Evolutionary conservation across 2,113 vertebrate genomes (phyloP).

Genomic region (Gila orcuttii): DNA sequence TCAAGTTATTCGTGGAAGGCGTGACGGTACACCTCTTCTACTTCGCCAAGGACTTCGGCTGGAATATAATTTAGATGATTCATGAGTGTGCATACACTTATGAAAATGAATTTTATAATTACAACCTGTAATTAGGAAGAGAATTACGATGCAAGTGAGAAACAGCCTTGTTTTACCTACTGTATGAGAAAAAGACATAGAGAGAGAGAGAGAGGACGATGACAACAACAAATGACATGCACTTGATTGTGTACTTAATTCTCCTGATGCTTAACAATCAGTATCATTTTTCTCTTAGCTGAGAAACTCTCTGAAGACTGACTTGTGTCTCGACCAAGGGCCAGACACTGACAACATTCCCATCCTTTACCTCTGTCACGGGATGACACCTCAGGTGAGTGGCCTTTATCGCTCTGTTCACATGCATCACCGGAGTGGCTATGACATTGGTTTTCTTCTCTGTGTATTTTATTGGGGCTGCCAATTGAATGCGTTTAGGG

Average conservation of each 20-base stretch:
- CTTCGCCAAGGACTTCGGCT: background rate
- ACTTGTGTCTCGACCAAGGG: constrained; percentile 97
- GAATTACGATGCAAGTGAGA: constrained; percentile 15
- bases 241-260: background rate
- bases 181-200: background rate
- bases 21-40: background rate
- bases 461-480: background rate
- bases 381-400: constrained; percentile 96
- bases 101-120: constrained; percentile 35
- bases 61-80: constrained; percentile 25
- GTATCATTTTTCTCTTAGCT: constrained; percentile 76
- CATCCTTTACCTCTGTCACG: constrained; percentile 97
- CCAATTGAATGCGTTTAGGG: background rate
- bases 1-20: background rate
- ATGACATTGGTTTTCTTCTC: background rate
- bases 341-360: constrained; percentile 95
- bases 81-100: constrained; percentile 27
- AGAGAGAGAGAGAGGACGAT: background rate
- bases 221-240: background rate
- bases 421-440: background rate
- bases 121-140: constrained; percentile 33
- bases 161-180: constrained; percentile 3
- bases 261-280: background rate
- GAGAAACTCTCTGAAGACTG: constrained; percentile 93
- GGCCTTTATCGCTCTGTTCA: background rate